phyloP scores from a whole-genome alignment of 2,113 vertebrate species.

The Motacilla tschutschensis region DNA sequence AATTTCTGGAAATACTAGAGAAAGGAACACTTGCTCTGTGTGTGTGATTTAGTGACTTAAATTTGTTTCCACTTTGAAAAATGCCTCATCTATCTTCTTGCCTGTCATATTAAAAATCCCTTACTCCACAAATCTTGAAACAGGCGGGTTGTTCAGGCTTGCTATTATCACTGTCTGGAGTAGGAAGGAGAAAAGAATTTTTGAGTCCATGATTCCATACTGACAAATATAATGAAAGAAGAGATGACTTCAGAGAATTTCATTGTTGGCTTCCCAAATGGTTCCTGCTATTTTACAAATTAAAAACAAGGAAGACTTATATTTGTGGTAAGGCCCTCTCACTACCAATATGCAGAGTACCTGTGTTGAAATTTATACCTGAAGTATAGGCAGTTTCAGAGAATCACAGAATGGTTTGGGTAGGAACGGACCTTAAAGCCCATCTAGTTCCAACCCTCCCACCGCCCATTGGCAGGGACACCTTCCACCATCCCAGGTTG shows the following conservation, averaged over 20 bases:
- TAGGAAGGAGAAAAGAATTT: background rate
- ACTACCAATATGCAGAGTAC: background rate
- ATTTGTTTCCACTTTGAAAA: slow-evolving; percentile 20
- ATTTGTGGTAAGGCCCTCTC: background rate
- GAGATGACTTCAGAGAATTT: background rate
- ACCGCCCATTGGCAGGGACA: rapidly evolving
- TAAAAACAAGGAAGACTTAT: rapidly evolving
- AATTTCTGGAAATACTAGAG: background rate
- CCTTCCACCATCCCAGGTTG: background rate
- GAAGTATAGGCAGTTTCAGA: background rate
- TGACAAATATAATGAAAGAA: background rate
- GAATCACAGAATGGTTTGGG: background rate
- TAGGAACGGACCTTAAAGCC: background rate
- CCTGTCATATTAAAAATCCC: background rate
- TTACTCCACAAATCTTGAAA: slow-evolving; percentile 14
- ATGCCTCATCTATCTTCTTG: background rate
- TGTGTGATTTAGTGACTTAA: background rate
- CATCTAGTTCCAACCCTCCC: rapidly evolving
- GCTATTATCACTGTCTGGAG: background rate
- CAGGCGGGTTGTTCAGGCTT: background rate
- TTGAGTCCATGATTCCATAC: background rate
- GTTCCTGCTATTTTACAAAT: background rate
- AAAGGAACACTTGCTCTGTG: background rate
- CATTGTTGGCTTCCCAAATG: background rate
- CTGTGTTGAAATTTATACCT: background rate